Evolutionary conservation across 2,113 vertebrate species (phyloP).

Genomic region (Cettia cetti): DNA sequence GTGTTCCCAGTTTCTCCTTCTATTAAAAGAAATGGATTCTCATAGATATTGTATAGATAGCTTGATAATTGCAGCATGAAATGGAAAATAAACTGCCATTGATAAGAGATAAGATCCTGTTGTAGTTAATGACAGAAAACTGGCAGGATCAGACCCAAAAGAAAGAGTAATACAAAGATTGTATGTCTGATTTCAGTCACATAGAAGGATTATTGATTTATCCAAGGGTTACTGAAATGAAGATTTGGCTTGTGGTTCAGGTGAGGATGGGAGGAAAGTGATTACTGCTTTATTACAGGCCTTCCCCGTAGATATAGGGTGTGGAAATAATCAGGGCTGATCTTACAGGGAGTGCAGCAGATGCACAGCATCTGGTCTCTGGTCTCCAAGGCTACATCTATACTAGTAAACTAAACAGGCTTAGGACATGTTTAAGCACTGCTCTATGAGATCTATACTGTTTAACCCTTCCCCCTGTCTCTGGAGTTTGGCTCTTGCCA

Average conservation of each 20-base stretch:
- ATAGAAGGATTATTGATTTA: conserved; percentile 45
- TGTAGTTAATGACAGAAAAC: background rate
- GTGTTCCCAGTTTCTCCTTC: background rate
- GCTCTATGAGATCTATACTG: background rate
- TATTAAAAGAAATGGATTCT: conserved; percentile 5
- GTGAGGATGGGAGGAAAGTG: conserved; percentile 40
- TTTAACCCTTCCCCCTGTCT: conserved; percentile 34
- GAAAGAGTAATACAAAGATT: background rate
- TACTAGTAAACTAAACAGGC: conserved; percentile 66
- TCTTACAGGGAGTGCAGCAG: conserved; percentile 60
- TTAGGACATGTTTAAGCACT: conserved; percentile 58
- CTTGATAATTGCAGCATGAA: background rate
- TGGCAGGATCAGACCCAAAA: conserved; percentile 3
- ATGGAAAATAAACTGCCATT: background rate
- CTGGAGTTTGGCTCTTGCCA: background rate
- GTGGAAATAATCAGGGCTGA: conserved; percentile 59
- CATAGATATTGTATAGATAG: background rate
- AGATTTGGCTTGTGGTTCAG: conserved; percentile 33
- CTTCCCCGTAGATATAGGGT: conserved; percentile 43
- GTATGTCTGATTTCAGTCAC: conserved; percentile 1
- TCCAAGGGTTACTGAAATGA: conserved; percentile 29
- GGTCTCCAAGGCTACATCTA: conserved; percentile 69
- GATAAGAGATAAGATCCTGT: background rate
- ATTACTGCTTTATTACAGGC: conserved; percentile 55
- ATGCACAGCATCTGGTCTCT: conserved; percentile 63